Evolutionary conservation across 2,888 invertebrate genomes (phyloP).

Genomic region (Aproaerema taeniolella): DNA sequence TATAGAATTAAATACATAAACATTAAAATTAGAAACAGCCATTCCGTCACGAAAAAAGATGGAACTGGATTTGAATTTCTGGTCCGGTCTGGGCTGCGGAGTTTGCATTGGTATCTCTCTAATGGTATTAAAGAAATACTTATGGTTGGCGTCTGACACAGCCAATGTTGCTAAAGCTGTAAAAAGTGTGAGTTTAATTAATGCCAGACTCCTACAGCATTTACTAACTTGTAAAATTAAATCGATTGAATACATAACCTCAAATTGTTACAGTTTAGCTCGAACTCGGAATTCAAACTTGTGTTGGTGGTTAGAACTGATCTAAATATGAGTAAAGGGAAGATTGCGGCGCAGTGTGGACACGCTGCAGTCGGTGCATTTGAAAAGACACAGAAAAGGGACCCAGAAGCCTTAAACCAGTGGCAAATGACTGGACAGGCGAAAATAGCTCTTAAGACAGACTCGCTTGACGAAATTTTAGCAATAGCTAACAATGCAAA

Average conservation of each 20-base stretch:
- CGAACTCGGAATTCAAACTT: constrained; percentile 83
- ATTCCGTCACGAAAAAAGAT: too few species aligned
- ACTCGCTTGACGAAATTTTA: constrained; percentile 85
- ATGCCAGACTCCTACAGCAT: too few species aligned
- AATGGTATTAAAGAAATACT: constrained; percentile 48
- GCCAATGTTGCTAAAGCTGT: constrained; percentile 29
- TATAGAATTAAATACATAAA: too few species aligned
- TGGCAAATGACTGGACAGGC: constrained; percentile 87
- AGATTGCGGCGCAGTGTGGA: constrained; percentile 95
- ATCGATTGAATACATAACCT: too few species aligned
- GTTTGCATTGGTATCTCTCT: constrained; percentile 63
- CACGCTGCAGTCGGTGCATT: constrained; percentile 95
- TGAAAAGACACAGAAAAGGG: constrained; percentile 80
- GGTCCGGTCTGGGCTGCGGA: constrained; percentile 61
- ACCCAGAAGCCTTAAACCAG: constrained; percentile 75
- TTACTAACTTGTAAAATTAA: too few species aligned
- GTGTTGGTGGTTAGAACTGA: constrained; percentile 92
- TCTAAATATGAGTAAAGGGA: constrained; percentile 96
- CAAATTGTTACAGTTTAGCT: constrained; percentile 52
- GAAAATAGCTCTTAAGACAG: constrained; percentile 91
- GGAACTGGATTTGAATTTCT: not conserved
- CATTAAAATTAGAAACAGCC: too few species aligned
- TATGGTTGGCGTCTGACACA: constrained; percentile 21
- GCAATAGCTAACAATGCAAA: constrained; percentile 83
- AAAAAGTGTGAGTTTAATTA: constrained; percentile 42